Percentiles rank a stretch among this genome's conserved stretches.
Evolutionary conservation across 2,888 invertebrate species (phyloP).

Genomic region (Oegoconia quadripuncta): DNA sequence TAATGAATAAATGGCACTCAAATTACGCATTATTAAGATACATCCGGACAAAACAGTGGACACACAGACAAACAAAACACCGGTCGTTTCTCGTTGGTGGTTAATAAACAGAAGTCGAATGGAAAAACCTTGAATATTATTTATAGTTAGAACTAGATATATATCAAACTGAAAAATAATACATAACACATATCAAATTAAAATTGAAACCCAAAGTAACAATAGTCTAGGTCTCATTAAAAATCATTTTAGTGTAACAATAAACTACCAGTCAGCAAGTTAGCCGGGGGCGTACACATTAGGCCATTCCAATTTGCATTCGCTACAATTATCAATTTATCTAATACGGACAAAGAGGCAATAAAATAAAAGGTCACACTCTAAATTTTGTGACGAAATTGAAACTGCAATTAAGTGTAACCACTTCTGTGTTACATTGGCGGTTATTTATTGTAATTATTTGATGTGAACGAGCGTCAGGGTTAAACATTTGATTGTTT

Average conservation of each 20-base stretch:
- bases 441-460: conserved; percentile 2
- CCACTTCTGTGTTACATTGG: conserved; percentile 12
- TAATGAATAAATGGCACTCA: too few relatives aligned
- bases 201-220: too few relatives aligned
- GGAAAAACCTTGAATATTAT: too few relatives aligned
- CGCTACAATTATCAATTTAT: conserved; percentile 36
- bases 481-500: conserved; percentile 8
- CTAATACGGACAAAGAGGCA: conserved; percentile 34
- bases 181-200: too few relatives aligned
- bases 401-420: conserved; percentile 20
- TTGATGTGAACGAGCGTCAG: not conserved
- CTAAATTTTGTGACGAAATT: conserved; percentile 29
- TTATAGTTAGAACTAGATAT: too few relatives aligned
- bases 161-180: too few relatives aligned
- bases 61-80: too few relatives aligned
- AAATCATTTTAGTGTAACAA: conserved; percentile 5
- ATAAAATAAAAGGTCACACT: conserved; percentile 27
- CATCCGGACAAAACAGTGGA: too few relatives aligned
- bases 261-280: not conserved
- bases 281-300: conserved; percentile 7
- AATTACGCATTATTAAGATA: too few relatives aligned
- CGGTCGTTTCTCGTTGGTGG: too few relatives aligned
- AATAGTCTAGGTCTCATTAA: conserved; percentile 1
- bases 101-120: too few relatives aligned
- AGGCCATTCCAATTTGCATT: conserved; percentile 24